These are phyloP conservation scores for Cephus pulcher DNA, from an alignment of 2,888 invertebrate species.

Conservation along the genomic window DNA sequence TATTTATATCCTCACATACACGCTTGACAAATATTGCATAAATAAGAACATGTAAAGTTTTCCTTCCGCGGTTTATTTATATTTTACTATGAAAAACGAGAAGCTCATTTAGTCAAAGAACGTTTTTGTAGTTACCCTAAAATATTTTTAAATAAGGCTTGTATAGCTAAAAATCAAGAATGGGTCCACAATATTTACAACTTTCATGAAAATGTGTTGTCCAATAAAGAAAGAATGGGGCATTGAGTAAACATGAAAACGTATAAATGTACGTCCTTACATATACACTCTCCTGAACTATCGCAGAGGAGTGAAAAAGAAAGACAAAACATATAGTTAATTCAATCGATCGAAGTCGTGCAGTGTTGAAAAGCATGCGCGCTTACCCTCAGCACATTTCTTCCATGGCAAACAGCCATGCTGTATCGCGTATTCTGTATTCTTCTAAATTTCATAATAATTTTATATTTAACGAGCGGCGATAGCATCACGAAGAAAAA, in stretches of 20 bases:
- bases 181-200: background rate
- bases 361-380: slow-evolving; percentile 30
- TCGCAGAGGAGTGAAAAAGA: background rate
- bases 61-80: background rate
- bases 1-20: background rate
- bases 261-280: background rate
- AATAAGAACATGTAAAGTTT: background rate
- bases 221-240: background rate
- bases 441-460: slow-evolving; percentile 47
- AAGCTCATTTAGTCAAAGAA: background rate
- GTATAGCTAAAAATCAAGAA: background rate
- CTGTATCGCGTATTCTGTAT: slow-evolving; percentile 44
- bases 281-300: background rate
- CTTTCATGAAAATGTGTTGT: background rate
- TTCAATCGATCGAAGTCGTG: background rate
- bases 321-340: background rate
- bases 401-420: slow-evolving; percentile 39
- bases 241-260: background rate
- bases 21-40: background rate
- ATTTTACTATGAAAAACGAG: background rate
- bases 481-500: slow-evolving; percentile 42
- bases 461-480: slow-evolving; percentile 42
- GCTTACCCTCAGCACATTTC: slow-evolving; percentile 6
- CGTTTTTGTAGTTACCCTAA: background rate
- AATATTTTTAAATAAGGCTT: background rate